Conservation (phyloP, 2,888 invertebrate species). For the Ligdia adustata region DNA sequence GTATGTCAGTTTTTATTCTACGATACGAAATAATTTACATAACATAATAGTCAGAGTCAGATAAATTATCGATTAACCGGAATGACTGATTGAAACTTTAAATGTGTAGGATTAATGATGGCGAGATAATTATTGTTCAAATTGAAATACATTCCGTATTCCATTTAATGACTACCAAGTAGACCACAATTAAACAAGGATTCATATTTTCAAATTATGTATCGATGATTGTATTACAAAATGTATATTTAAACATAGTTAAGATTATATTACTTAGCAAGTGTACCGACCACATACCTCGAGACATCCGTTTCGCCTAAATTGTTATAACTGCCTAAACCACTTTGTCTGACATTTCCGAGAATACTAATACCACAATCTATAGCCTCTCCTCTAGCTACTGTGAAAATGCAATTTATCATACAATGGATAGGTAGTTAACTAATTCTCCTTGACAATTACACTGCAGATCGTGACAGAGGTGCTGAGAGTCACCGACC, state of each 20-base stretch:
- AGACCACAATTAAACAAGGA: no score
- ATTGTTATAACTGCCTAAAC: neutral
- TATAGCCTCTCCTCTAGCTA: neutral
- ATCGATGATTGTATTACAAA: neutral
- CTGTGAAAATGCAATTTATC: slow-evolving; percentile 9
- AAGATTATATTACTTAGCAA: no score
- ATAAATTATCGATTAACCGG: neutral
- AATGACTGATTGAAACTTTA: neutral
- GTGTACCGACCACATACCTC: no score
- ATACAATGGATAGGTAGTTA: slow-evolving; percentile 17
- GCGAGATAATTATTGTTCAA: neutral
- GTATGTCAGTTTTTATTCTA: no score
- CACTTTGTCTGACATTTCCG: neutral
- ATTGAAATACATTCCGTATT: no score
- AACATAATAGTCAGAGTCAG: neutral
- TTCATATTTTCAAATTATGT: neutral
- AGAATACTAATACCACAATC: slow-evolving; percentile 7
- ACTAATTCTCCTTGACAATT: slow-evolving; percentile 13
- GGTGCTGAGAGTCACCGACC: slow-evolving; percentile 21
- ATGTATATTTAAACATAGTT: no score
- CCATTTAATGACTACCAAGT: neutral
- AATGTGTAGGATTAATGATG: neutral
- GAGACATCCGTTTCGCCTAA: neutral
- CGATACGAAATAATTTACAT: neutral
- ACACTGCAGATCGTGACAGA: slow-evolving; percentile 22